Base-by-base conservation (phyloP, 1,140 invertebrate species). In the Neotoxoptera formosana region DNA sequence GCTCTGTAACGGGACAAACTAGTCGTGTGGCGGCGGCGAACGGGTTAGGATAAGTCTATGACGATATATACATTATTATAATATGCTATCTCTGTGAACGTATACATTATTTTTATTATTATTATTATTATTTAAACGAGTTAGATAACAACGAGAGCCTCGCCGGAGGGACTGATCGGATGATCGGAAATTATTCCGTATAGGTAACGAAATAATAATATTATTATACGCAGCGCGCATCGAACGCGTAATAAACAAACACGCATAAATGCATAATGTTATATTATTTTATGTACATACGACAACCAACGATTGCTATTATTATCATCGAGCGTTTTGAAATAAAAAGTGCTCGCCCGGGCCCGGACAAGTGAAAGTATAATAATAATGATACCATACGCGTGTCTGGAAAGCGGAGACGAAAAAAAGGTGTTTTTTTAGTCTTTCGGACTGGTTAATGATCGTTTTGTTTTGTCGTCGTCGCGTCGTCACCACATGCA, bases 111-210 rank as follows among this genome's bases (percentile, higher is more conserved):
- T 91, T 20, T 30, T 67, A 67, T 90, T 48, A 91, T 91, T 67
- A 67, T 90, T 48, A 91, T 91, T 34, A 81, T 91, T 91, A 47
- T 91, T 91, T 91, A 76, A 91, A 91, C 89, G 41, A 76, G 60
- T 67, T 91, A 48, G 60, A 91, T 91, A 67, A 91, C 56, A 41
- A 25, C 36, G 8, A 86, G 23, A 41, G 23, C 3, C 3, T 84
- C 36, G 14, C 21, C 36, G 11, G 76, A 83, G 76, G 83, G 36
- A 14, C 47, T 17, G 17, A 87, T 17, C 47, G 17, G 17, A 87
- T 17, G 45, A 48, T 87, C 14, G 47, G n/a, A 87, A 51, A 34
- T 87, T 48, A 51, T 84, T 84, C 21, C 76, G 34, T 86, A 34
- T 86, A 86, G 45, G 60, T 1, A 76, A 76, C 14, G 17, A 34